Percentiles rank a stretch among this genome's conserved stretches.
phyloP scores from a whole-genome alignment of 1,140 invertebrate genomes.

The Caerostris extrusa region DNA sequence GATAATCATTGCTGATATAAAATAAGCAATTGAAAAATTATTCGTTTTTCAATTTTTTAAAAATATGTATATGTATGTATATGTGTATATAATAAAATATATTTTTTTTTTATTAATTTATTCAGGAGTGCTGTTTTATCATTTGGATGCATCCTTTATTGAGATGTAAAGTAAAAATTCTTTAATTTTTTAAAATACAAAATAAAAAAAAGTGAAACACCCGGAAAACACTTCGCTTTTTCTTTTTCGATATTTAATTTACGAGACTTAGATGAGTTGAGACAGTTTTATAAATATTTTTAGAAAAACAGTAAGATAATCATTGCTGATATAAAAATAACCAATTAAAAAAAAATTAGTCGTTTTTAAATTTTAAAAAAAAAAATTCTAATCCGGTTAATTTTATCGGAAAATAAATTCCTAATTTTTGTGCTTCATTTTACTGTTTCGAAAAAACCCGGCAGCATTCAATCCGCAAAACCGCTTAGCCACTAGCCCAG shows the following conservation, averaged over 20 bases:
- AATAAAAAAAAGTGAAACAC: too few relatives aligned
- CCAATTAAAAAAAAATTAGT: neutral
- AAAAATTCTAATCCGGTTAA: neutral
- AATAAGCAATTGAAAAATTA: too few relatives aligned
- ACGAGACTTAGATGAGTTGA: neutral
- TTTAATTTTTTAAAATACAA: too few relatives aligned
- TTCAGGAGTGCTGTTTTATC: too few relatives aligned
- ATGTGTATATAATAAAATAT: too few relatives aligned
- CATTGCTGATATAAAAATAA: neutral
- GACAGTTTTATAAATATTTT: neutral
- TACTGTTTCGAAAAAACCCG: neutral
- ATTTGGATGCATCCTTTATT: too few relatives aligned
- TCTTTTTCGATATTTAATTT: neutral
- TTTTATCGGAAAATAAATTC: slow-evolving; percentile 1
- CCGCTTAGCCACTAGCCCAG: neutral
- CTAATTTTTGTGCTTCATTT: neutral
- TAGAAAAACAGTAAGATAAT: neutral
- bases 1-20: neutral
- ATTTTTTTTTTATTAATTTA: neutral
- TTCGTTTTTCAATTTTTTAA: neutral
- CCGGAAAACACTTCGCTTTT: too few relatives aligned
- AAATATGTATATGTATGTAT: too few relatives aligned
- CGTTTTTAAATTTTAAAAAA: neutral
- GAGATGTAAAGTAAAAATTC: too few relatives aligned
- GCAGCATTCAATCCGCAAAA: neutral